Percentiles rank a stretch among this genome's conserved stretches.
These are phyloP conservation scores for Dicycla oo DNA, from an alignment of 2,888 invertebrate genomes.

Conservation along the genomic window DNA sequence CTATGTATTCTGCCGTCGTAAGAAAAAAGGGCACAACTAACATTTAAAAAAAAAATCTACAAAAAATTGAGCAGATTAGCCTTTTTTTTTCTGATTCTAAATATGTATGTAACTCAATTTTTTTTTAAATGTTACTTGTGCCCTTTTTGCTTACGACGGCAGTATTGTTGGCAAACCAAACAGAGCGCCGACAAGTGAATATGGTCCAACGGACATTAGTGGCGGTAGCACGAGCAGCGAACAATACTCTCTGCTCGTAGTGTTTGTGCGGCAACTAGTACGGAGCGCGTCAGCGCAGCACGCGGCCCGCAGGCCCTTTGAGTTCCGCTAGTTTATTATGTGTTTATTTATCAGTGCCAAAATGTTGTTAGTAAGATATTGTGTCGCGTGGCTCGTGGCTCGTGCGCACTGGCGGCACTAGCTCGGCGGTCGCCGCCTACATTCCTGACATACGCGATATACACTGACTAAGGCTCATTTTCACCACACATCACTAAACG, in stretches of 20 bases:
- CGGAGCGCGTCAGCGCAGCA: neutral
- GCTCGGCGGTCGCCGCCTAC: constrained; percentile 17
- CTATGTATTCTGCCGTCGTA: no score
- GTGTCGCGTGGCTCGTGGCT: neutral
- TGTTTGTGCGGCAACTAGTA: constrained; percentile 26
- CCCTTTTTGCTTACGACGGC: no score
- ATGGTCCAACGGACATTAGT: neutral
- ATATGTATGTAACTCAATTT: no score
- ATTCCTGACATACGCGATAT: constrained; percentile 30
- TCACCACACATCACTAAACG: no score
- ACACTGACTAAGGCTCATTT: constrained; percentile 34
- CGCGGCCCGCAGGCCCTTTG: neutral
- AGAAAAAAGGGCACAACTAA: no score
- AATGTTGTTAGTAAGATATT: constrained; percentile 70
- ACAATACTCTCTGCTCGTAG: neutral
- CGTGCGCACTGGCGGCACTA: neutral
- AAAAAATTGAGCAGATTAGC: no score
- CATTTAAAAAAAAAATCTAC: no score
- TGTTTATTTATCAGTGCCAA: constrained; percentile 76
- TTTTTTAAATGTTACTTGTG: no score
- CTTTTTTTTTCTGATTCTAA: no score
- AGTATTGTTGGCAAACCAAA: constrained; percentile 2
- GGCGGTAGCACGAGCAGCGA: neutral
- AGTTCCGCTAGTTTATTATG: constrained; percentile 42
- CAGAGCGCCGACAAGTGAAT: constrained; percentile 2